These are phyloP conservation scores for Diaprepes abbreviatus DNA, from an alignment of 2,888 invertebrate species.

Conservation along the genomic window DNA sequence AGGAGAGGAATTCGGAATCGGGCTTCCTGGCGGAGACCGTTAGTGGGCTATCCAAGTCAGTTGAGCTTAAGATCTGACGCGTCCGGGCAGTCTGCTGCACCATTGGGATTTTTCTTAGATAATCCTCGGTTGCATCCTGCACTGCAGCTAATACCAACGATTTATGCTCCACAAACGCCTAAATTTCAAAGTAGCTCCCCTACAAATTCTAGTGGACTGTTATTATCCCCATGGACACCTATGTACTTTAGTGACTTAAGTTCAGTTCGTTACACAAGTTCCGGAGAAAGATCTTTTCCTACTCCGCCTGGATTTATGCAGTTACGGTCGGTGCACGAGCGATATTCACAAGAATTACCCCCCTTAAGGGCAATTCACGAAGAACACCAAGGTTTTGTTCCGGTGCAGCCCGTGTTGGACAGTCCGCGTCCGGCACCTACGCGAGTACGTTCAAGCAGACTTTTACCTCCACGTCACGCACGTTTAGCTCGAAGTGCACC, in stretches of 20 bases:
- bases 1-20: constrained; percentile 68
- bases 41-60: constrained; percentile 77
- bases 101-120: constrained; percentile 57
- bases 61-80: constrained; percentile 73
- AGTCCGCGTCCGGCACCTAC: constrained; percentile 69
- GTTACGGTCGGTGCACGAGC: constrained; percentile 75
- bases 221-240: constrained; percentile 78
- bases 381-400: constrained; percentile 76
- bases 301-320: constrained; percentile 80
- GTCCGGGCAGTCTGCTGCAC: constrained; percentile 72
- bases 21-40: constrained; percentile 76
- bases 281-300: constrained; percentile 80
- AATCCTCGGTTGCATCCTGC: constrained; percentile 53
- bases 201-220: constrained; percentile 73
- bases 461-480: constrained; percentile 77
- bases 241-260: constrained; percentile 89
- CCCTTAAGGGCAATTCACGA: constrained; percentile 80
- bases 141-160: constrained; percentile 63
- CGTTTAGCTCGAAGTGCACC: constrained; percentile 77
- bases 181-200: constrained; percentile 78
- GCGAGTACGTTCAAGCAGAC: constrained; percentile 74
- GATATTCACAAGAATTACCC: constrained; percentile 81
- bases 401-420: constrained; percentile 75
- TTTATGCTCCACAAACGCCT: constrained; percentile 69
- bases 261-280: constrained; percentile 86